Base-by-base conservation (phyloP, 1,140 invertebrate genomes). In the Ectropis grisescens region DNA sequence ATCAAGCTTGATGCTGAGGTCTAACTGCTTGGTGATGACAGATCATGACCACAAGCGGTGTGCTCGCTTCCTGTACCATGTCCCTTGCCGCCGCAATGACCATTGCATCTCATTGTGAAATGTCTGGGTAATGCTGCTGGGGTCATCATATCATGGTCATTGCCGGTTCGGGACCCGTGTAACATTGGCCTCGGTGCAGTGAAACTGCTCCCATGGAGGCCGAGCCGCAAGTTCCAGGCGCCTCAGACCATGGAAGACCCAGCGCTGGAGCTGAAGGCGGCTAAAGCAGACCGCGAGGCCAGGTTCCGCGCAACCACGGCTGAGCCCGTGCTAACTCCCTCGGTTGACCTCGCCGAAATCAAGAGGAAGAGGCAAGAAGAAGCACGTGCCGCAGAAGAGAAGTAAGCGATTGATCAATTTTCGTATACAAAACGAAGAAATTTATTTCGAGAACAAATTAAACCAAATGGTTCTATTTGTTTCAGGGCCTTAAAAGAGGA, bases 181-280 rank as follows among this genome's bases (percentile, higher is more conserved):
- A 56, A 60, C 51, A 40, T 56, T 50, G 53, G 59, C 61, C 57
- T 59, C 42, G 60, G 57, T 64, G 58, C 71, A 87, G 84, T 80
- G 39, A 83, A 87, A 57, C 78, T 89, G 70, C 83, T 87, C 29
- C 85, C 87, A 29, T 81, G 82, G 53, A 85, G 88, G 47, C 86
- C 88, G 56, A 85, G 86, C 47, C 82, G 88, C 48, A 86, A 85
- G 61, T 89, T 89, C 75, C 84, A 85, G 65, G 71, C 82, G 29
- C 82, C 82, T 22, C 70, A 74, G 57, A 66, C 67, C 30, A 84
- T 83, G 81, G 86, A 85, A 51, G 85, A 84, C 47, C 83, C 80
- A 0, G 60, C 64, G 6, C 62, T 83, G 48, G 84, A 86, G 54
- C 60, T 85, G 53, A 84, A 86, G 47, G 82, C 86, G 48, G 69